A percentile compares a stretch with the other conserved stretches of the same genome.
These are phyloP conservation scores for Hiodon alosoides DNA, from an alignment of 2,113 vertebrate species.

Conservation along the genomic window DNA sequence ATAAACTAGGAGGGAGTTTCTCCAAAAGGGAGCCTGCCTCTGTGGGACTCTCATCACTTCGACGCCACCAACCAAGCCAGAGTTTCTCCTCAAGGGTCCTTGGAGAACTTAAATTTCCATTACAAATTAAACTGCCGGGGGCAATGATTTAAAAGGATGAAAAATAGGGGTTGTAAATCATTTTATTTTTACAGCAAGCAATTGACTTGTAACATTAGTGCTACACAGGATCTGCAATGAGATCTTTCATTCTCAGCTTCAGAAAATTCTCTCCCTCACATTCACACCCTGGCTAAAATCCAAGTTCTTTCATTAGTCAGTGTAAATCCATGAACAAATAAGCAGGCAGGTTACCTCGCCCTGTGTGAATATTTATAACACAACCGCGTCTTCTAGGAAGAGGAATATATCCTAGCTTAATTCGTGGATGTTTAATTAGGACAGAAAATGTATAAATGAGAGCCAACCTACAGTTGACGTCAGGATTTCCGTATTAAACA, in stretches of 20 bases:
- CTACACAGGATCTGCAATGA: background rate
- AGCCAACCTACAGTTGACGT: too few relatives aligned
- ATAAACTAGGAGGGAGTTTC: too few relatives aligned
- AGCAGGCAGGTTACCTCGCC: background rate
- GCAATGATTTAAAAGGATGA: background rate
- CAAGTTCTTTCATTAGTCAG: background rate
- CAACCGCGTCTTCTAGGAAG: background rate
- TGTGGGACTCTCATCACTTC: background rate
- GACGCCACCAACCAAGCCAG: background rate
- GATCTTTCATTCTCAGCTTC: background rate
- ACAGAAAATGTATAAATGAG: background rate
- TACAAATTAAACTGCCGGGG: background rate
- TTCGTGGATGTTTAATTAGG: background rate
- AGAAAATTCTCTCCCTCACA: background rate
- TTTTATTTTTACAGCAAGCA: background rate
- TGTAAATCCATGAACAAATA: slow-evolving; percentile 3
- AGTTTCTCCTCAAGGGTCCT: background rate
- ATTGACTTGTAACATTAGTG: background rate
- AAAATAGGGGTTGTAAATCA: background rate
- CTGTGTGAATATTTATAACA: background rate
- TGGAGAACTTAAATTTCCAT: background rate
- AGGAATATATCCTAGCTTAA: background rate
- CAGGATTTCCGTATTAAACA: too few relatives aligned
- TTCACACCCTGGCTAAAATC: background rate
- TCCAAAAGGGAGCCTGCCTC: too few relatives aligned